Percentiles rank a stretch among this genome's conserved stretches.
These are phyloP conservation scores for Abscondita cerata DNA, from an alignment of 2,888 invertebrate genomes.

Conservation along the genomic window DNA sequence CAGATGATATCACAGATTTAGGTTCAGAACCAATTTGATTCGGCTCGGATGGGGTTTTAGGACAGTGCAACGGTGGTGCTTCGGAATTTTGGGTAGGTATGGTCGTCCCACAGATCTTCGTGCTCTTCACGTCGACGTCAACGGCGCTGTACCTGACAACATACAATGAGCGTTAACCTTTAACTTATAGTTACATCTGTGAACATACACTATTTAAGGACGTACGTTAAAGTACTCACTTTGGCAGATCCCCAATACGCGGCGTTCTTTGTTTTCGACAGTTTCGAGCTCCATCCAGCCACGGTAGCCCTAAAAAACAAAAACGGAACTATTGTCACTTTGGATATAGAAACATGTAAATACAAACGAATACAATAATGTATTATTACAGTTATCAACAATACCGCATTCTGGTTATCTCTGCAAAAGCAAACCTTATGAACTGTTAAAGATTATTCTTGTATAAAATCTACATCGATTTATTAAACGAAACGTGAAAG, in stretches of 20 bases:
- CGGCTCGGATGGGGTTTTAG: constrained; percentile 47
- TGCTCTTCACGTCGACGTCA: constrained; percentile 57
- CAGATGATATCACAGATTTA: constrained; percentile 50
- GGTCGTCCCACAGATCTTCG: constrained; percentile 24
- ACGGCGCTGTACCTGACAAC: constrained; percentile 59
- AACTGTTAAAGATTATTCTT: too few relatives aligned
- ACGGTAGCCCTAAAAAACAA: constrained; percentile 53
- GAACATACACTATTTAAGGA: too few relatives aligned
- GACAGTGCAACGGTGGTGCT: constrained; percentile 18
- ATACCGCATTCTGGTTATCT: too few relatives aligned
- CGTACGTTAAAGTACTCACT: constrained; percentile 51
- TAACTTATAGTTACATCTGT: not conserved
- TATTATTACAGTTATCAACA: too few relatives aligned
- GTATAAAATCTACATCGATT: too few relatives aligned
- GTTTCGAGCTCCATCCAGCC: constrained; percentile 56
- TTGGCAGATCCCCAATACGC: constrained; percentile 58
- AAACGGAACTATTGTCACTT: not conserved
- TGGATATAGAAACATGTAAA: too few relatives aligned
- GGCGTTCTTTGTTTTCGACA: constrained; percentile 57
- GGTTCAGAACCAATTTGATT: constrained; percentile 46
- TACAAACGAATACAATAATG: too few relatives aligned
- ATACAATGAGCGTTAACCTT: too few relatives aligned
- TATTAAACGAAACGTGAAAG: too few relatives aligned
- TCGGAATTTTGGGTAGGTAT: constrained; percentile 8
- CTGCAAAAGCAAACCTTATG: too few relatives aligned